Evolutionary conservation across 2,888 invertebrate species (phyloP).

Genomic region (Drosophila sordidula): DNA sequence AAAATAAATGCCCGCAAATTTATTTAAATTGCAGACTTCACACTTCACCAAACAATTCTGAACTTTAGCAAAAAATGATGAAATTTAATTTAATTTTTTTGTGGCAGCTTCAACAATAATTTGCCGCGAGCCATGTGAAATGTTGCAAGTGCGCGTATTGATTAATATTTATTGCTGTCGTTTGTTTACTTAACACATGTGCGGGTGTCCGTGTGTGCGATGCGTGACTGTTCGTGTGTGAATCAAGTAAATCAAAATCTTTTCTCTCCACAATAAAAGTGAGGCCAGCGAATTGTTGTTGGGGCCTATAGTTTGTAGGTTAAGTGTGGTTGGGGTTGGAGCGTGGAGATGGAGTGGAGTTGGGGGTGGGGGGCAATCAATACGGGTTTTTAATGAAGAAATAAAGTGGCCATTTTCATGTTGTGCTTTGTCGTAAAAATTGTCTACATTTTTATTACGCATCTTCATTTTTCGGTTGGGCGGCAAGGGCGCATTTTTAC

Average conservation of each 20-base stretch:
- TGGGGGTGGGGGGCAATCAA: constrained; percentile 57
- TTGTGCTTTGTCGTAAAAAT: constrained; percentile 69
- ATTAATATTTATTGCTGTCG: constrained; percentile 23
- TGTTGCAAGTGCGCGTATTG: constrained; percentile 5
- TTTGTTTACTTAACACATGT: constrained; percentile 23
- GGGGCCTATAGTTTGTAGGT: background rate
- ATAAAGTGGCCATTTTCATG: constrained; percentile 75
- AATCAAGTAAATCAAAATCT: constrained; percentile 51
- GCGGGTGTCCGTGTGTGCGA: background rate
- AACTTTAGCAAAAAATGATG: background rate
- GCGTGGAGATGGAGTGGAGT: background rate
- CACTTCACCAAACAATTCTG: constrained; percentile 26
- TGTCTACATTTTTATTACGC: constrained; percentile 78
- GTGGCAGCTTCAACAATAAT: background rate
- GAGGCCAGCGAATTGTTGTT: constrained; percentile 7
- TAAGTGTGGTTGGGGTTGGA: background rate
- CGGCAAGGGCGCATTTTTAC: constrained; percentile 28
- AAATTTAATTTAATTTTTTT: constrained; percentile 8
- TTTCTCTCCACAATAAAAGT: constrained; percentile 29
- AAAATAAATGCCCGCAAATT: too few species aligned
- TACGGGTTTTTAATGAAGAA: constrained; percentile 79
- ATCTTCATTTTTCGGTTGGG: constrained; percentile 23
- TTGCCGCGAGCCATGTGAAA: background rate
- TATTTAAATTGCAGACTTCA: background rate
- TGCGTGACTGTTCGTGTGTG: background rate